phyloP scores from a whole-genome alignment of 2,113 vertebrate genomes.

The Osmerus eperlanus region DNA sequence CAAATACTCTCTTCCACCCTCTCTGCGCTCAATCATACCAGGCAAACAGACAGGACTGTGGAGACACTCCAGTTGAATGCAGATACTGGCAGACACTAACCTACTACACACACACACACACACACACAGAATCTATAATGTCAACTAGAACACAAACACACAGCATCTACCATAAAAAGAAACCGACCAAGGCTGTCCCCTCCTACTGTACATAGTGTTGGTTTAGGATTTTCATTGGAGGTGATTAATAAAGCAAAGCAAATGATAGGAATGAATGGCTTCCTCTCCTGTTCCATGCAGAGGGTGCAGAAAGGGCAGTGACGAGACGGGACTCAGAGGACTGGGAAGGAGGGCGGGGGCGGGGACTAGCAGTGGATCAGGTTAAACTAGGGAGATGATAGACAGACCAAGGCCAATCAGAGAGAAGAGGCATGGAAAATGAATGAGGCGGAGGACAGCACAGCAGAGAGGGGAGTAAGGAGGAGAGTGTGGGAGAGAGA shows the following conservation, averaged over 20 bases:
- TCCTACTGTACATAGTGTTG: not conserved
- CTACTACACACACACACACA: constrained; percentile 10
- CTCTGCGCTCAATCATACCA: constrained; percentile 30
- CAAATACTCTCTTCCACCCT: constrained; percentile 19
- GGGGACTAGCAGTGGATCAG: no score
- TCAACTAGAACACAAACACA: not conserved
- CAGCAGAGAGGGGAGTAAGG: constrained; percentile 1
- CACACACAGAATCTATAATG: not conserved
- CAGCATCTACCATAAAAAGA: not conserved
- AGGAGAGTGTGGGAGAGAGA: not conserved
- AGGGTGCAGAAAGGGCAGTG: no score
- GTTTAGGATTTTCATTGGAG: not conserved
- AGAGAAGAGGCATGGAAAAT: constrained; percentile 11
- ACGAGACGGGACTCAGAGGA: no score
- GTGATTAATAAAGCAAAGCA: constrained; percentile 19
- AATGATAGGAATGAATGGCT: not conserved
- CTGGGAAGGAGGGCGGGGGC: no score
- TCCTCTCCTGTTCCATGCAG: constrained; percentile 29
- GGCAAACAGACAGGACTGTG: not conserved
- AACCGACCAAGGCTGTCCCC: not conserved
- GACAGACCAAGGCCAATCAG: no score
- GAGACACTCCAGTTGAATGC: not conserved
- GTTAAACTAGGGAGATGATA: no score
- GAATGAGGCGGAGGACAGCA: constrained; percentile 15
- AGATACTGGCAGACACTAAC: no score